Percentiles rank a stretch among this genome's conserved stretches.
Evolutionary conservation across 2,888 invertebrate genomes (phyloP).

Genomic region (Drosophila siamana): DNA sequence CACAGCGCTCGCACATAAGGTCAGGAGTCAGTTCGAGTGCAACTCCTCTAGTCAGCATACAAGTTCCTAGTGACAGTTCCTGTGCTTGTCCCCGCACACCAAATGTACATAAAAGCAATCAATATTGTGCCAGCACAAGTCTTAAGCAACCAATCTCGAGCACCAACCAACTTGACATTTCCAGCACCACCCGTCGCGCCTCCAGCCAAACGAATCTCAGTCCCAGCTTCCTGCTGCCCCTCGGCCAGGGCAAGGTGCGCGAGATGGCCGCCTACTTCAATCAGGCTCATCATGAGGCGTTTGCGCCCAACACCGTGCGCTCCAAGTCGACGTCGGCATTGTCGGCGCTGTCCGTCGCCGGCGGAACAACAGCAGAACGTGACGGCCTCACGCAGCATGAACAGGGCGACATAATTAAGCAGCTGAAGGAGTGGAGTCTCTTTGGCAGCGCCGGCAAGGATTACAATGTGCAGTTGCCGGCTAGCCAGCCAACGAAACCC

Average conservation of each 20-base stretch:
- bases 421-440: conserved; percentile 85
- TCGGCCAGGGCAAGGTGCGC: conserved; percentile 89
- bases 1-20: conserved; percentile 81
- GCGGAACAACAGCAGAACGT: conserved; percentile 10
- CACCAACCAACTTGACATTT: conserved; percentile 40
- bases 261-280: conserved; percentile 90
- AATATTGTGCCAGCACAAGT: conserved; percentile 71
- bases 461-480: conserved; percentile 62
- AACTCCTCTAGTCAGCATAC: conserved; percentile 64
- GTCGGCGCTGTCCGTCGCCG: conserved; percentile 10
- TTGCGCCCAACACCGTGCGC: conserved; percentile 45
- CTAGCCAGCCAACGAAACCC: conserved; percentile 20
- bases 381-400: conserved; percentile 72
- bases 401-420: conserved; percentile 80
- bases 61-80: conserved; percentile 84
- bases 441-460: conserved; percentile 82
- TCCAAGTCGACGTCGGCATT: conserved; percentile 79
- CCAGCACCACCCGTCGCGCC: conserved; percentile 48
- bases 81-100: conserved; percentile 73
- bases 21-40: conserved; percentile 53
- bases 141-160: conserved; percentile 33
- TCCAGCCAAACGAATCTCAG: conserved; percentile 67
- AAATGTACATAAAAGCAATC: conserved; percentile 77
- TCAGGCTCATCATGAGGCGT: conserved; percentile 60
- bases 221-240: conserved; percentile 56